phyloP scores from a whole-genome alignment of 2,888 invertebrate genomes.

The Halictus ligatus region DNA sequence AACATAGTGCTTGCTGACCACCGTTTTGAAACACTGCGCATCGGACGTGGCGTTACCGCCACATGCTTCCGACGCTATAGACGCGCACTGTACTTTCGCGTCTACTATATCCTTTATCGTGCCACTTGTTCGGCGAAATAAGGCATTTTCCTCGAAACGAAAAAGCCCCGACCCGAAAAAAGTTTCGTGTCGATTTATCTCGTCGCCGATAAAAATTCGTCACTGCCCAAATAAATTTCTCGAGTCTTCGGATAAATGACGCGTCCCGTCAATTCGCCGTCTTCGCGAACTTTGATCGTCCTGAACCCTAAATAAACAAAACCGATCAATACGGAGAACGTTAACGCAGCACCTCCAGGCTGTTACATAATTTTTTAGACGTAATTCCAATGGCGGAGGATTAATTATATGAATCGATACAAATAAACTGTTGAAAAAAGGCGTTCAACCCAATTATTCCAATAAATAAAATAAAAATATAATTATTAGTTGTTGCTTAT shows the following conservation, averaged over 20 bases:
- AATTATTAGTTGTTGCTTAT: not conserved
- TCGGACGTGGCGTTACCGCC: not conserved
- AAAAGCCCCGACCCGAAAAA: not conserved
- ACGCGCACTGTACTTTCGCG: not conserved
- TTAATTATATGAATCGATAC: too few species aligned
- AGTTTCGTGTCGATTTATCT: not conserved
- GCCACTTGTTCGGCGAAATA: constrained; percentile 3
- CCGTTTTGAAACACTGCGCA: not conserved
- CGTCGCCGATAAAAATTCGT: not conserved
- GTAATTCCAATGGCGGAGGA: too few species aligned
- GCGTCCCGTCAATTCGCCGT: not conserved
- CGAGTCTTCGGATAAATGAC: not conserved
- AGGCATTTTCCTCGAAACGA: not conserved
- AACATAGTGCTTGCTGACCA: not conserved
- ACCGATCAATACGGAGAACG: not conserved
- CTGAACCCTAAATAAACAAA: not conserved
- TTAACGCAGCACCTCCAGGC: too few species aligned
- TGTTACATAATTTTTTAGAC: too few species aligned
- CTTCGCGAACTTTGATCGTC: not conserved
- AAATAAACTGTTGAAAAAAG: too few species aligned
- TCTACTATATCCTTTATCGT: not conserved
- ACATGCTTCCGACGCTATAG: not conserved
- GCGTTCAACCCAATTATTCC: too few species aligned
- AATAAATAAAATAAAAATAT: not conserved
- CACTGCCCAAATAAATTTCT: not conserved